Conservation (phyloP, 2,888 invertebrate species). For the Sipunculus nudus region DNA sequence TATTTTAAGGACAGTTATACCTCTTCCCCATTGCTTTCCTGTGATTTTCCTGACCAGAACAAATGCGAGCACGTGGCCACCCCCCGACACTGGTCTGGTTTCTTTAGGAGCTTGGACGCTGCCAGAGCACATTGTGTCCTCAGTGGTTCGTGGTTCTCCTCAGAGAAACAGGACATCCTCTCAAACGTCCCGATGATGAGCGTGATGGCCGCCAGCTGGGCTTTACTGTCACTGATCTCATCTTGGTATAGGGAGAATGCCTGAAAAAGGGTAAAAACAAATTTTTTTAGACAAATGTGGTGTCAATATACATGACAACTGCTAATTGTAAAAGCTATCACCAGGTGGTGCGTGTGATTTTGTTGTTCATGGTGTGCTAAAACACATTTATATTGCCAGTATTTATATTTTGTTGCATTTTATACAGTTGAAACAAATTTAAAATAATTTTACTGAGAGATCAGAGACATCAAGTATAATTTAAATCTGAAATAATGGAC, state of each 20-base stretch:
- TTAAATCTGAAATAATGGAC: no score
- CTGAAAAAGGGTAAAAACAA: constrained; percentile 64
- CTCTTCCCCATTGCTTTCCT: constrained; percentile 48
- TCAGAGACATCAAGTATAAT: no score
- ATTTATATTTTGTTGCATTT: no score
- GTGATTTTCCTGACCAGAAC: constrained; percentile 86
- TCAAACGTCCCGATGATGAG: constrained; percentile 95
- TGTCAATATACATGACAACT: no score
- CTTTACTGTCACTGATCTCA: constrained; percentile 95
- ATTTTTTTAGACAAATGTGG: no score
- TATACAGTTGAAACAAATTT: no score
- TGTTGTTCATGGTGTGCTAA: no score
- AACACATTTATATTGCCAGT: no score
- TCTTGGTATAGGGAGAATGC: constrained; percentile 98
- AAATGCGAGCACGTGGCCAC: constrained; percentile 93
- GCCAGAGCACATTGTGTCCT: constrained; percentile 95
- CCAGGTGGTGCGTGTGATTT: no score
- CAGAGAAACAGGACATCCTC: constrained; percentile 91
- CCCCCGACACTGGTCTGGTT: constrained; percentile 97
- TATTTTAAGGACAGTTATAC: constrained; percentile 40
- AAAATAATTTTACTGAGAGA: no score
- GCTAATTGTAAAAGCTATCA: no score
- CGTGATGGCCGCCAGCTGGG: constrained; percentile 94
- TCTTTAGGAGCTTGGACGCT: constrained; percentile 94
- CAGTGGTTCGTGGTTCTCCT: constrained; percentile 96